Conservation (phyloP, 2,888 invertebrate species). For the Andrena chrysosceles region DNA sequence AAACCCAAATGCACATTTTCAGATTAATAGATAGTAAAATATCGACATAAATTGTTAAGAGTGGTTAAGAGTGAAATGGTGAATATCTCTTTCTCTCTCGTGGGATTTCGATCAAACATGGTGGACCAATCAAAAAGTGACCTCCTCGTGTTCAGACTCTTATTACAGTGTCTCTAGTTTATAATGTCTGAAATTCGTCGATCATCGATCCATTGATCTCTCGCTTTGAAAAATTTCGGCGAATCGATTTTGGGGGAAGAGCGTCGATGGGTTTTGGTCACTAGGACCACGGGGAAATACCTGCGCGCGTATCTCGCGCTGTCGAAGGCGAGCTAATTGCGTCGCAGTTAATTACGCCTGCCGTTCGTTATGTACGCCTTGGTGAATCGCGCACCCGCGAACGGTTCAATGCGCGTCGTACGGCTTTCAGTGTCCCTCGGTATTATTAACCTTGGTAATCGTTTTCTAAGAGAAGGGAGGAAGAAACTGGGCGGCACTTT, state of each 20-base stretch:
- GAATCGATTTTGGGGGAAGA: not conserved
- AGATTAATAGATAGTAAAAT: too few species aligned
- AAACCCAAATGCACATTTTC: too few species aligned
- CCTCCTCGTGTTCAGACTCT: too few species aligned
- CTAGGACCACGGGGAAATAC: slow-evolving; percentile 1
- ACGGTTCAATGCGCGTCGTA: slow-evolving; percentile 30
- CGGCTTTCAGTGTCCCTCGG: slow-evolving; percentile 45
- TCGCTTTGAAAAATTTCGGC: not conserved
- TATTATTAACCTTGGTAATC: slow-evolving; percentile 54
- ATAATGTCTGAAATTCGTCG: not conserved
- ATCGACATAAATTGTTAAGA: too few species aligned
- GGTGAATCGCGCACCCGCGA: slow-evolving; percentile 53
- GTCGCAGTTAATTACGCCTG: slow-evolving; percentile 64
- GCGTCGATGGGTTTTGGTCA: not conserved
- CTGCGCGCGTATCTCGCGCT: slow-evolving; percentile 5
- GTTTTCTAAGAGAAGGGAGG: slow-evolving; percentile 4
- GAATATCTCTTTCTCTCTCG: too few species aligned
- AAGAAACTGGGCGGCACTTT: slow-evolving; percentile 19
- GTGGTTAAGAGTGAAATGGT: too few species aligned
- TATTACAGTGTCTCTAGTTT: too few species aligned
- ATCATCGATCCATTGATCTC: not conserved
- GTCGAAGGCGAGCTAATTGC: slow-evolving; percentile 57
- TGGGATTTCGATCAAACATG: too few species aligned
- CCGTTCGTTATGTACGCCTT: slow-evolving; percentile 36
- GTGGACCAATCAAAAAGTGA: too few species aligned